A percentile compares a stretch with the other conserved stretches of the same genome.
Evolutionary conservation across 2,113 vertebrate genomes (phyloP).

Genomic region (Oreotrochilus melanogaster): DNA sequence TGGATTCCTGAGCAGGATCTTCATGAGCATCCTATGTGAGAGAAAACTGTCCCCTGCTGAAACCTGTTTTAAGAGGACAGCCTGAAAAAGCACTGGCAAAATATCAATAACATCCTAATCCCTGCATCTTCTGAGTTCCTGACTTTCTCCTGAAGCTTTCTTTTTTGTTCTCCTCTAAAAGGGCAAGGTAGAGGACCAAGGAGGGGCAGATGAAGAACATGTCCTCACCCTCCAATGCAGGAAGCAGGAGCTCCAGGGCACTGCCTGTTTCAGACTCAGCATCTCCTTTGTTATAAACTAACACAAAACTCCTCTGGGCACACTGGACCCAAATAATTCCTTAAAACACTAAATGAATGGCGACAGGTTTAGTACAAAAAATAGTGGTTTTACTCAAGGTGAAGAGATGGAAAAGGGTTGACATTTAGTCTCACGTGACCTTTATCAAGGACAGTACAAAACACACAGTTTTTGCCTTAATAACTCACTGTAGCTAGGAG

Average conservation of each 20-base stretch:
- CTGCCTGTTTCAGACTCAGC: slow-evolving; percentile 16
- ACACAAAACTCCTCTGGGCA: slow-evolving; percentile 11
- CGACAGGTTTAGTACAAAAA: slow-evolving; percentile 62
- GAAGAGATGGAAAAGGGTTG: slow-evolving; percentile 61
- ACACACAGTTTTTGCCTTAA: slow-evolving; percentile 43
- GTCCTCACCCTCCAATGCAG: not conserved
- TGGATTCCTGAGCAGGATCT: not conserved
- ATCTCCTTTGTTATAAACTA: slow-evolving; percentile 36
- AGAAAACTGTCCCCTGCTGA: not conserved
- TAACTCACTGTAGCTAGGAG: slow-evolving; percentile 20
- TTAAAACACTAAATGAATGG: slow-evolving; percentile 63
- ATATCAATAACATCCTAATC: not conserved
- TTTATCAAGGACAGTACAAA: slow-evolving; percentile 65
- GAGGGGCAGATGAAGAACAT: not conserved
- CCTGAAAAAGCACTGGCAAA: not conserved
- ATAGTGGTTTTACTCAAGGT: slow-evolving; percentile 45
- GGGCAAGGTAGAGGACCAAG: not conserved
- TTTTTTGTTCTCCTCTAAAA: slow-evolving; percentile 32
- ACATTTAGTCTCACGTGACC: slow-evolving; percentile 64
- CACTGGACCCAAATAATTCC: slow-evolving; percentile 14
- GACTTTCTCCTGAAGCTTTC: not conserved
- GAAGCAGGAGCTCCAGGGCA: slow-evolving; percentile 16
- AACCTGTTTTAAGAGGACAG: not conserved
- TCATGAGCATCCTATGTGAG: fast-evolving
- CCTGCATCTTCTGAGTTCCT: not conserved